Conservation (phyloP, 1,140 invertebrate species). For the Delia radicum region DNA sequence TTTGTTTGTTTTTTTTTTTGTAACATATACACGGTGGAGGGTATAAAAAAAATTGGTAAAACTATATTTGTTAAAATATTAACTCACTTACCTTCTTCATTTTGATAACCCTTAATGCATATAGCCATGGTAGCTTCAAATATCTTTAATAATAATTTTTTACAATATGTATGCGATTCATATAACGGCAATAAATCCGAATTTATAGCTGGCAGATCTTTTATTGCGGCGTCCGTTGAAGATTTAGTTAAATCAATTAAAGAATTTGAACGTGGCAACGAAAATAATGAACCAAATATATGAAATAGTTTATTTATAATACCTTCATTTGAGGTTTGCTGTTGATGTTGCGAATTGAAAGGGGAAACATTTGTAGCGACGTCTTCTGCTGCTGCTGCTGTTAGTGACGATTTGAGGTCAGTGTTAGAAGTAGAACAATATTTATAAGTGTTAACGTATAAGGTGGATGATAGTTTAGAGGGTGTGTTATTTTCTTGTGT, state of each 20-base stretch:
- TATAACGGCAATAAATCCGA: constrained; percentile 41
- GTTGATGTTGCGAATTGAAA: too few relatives aligned
- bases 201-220: constrained; percentile 33
- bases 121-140: constrained; percentile 54
- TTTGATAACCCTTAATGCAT: constrained; percentile 51
- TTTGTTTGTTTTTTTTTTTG: too few relatives aligned
- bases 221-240: not conserved
- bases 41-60: too few relatives aligned
- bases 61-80: not conserved
- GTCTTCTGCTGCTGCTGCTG: not conserved
- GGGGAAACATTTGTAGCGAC: too few relatives aligned
- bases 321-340: constrained; percentile 26
- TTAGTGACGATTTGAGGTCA: not conserved
- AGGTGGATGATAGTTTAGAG: not conserved
- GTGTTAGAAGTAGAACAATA: not conserved
- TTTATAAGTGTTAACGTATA: not conserved
- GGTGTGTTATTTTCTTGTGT: not conserved
- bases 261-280: constrained; percentile 26
- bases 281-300: constrained; percentile 47
- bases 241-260: constrained; percentile 17
- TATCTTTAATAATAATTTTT: constrained; percentile 48
- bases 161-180: constrained; percentile 47
- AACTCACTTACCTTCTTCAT: constrained; percentile 48
- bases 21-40: too few relatives aligned
- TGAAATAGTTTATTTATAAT: constrained; percentile 43